These are phyloP conservation scores for Zonitis immaculata DNA, from an alignment of 2,888 invertebrate species.

Conservation along the genomic window DNA sequence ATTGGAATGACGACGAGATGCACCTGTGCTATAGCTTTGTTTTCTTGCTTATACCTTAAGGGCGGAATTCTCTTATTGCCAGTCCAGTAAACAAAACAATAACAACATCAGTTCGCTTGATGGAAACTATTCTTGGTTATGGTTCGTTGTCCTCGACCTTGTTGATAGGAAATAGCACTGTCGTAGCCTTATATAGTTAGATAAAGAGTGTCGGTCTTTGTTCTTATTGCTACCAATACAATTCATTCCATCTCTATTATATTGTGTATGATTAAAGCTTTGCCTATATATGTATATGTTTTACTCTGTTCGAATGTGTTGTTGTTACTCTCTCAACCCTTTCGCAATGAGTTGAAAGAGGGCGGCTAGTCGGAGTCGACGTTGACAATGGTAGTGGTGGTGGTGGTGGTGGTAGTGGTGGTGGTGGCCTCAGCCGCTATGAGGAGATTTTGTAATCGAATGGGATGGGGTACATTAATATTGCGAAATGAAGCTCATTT, in stretches of 20 bases:
- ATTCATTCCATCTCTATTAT: neutral
- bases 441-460: slow-evolving; percentile 35
- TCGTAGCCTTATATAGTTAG: too few relatives aligned
- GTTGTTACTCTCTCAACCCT: slow-evolving; percentile 26
- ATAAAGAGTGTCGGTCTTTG: neutral
- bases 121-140: neutral
- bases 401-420: slow-evolving; percentile 26
- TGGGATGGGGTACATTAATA: slow-evolving; percentile 72
- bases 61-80: neutral
- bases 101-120: neutral
- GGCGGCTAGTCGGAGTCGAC: slow-evolving; percentile 3
- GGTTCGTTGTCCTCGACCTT: neutral
- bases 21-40: neutral
- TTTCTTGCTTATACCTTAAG: neutral
- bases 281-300: too few relatives aligned
- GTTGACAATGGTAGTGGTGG: neutral
- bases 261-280: slow-evolving; percentile 27
- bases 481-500: slow-evolving; percentile 87
- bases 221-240: neutral
- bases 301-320: slow-evolving; percentile 29
- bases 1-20: too few relatives aligned
- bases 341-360: slow-evolving; percentile 18
- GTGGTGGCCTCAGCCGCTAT: slow-evolving; percentile 31
- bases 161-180: too few relatives aligned
- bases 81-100: neutral